Evolutionary conservation across 2,797 vertebrate genomes (phyloP).

Genomic region (Enteromius afrohamiltoni): DNA sequence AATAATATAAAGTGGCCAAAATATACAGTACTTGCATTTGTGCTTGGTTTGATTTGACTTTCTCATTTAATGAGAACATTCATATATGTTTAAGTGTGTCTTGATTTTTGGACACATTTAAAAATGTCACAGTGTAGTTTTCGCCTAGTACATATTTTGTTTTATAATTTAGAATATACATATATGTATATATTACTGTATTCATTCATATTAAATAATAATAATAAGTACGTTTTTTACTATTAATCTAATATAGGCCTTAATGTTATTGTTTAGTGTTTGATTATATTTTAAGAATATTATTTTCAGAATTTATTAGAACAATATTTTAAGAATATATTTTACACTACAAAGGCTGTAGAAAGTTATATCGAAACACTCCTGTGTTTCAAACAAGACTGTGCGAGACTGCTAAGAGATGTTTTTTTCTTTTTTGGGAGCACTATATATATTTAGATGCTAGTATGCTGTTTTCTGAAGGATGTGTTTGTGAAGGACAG

Average conservation of each 20-base stretch:
- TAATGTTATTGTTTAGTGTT: background rate
- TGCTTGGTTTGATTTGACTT: background rate
- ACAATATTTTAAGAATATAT: background rate
- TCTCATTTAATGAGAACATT: background rate
- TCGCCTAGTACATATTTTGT: background rate
- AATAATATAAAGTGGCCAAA: background rate
- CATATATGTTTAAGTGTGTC: background rate
- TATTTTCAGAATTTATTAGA: no score
- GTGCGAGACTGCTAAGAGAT: background rate
- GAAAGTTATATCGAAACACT: background rate
- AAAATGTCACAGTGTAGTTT: background rate
- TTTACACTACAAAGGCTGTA: background rate
- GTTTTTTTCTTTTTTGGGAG: background rate
- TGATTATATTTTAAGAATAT: background rate
- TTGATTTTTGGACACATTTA: background rate
- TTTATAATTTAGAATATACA: background rate
- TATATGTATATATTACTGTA: no score
- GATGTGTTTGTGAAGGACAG: background rate
- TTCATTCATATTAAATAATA: no score
- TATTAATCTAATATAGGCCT: background rate
- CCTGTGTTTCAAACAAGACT: background rate
- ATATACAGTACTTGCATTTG: background rate
- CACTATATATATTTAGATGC: no score
- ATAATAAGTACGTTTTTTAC: no score
- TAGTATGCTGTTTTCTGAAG: background rate